Base-by-base conservation (phyloP, 1,140 invertebrate species). In the Drosophila suzukii region DNA sequence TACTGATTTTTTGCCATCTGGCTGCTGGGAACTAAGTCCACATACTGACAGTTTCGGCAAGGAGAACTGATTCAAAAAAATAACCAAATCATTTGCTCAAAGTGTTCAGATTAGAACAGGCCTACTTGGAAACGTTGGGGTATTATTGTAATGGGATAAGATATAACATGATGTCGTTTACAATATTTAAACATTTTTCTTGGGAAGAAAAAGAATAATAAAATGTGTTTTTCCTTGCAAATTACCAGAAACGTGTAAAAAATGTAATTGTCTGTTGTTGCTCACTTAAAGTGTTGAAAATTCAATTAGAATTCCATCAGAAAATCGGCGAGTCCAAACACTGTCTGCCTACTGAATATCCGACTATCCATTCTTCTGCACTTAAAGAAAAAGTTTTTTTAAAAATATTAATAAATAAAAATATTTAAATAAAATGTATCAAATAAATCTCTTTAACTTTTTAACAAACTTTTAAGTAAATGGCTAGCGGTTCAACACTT, bases 1-100 rank as follows among this genome's bases (percentile, higher is more conserved):
- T 67, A 70, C 75, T 82, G 62, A 82, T 24, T 32, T 44, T 39
- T 17, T 57, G 17, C 43, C 53, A n/a, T 49, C 7, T 15, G 56
- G 32, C 36, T 24, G 24, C 11, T 24, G 15, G 15, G 32, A 57
- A 10, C 10, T n/a, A n/a, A 41, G 36, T 53, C 15, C 13, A 47
- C 47, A 36, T 34, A 59, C 68, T 80, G 71, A 70, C 58, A 60
- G 10, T 17, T 34, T 20, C 0, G 10, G 7, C 53, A 13, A 71
- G 12, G 30, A 5, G 44, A 57, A 38, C 49, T 10, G 68, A 60
- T 78, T 24, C 17, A 0, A 1, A 66, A 57, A 49, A 30, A 7
- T 24, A 0, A 5, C 0, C 38, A 32, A 32, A 13, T 4, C 20
- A 4, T 24, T 15, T 7, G 6, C 2, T 12, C n/a, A 13, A 30